Conservation (phyloP, 1,140 invertebrate genomes). For the Meteorus sp. region DNA sequence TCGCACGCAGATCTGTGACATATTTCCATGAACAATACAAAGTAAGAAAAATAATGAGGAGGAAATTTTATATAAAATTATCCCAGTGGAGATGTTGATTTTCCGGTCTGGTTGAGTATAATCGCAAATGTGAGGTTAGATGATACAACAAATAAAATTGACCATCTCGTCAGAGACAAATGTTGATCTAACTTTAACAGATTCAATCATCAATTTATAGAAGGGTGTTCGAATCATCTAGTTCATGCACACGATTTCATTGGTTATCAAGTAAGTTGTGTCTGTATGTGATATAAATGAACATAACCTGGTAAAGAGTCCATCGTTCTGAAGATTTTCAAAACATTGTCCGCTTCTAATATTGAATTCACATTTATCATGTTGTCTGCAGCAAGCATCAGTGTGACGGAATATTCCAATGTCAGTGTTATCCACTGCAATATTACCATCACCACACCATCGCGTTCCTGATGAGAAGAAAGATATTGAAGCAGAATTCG, state of each 20-base stretch:
- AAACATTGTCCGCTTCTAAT: background rate
- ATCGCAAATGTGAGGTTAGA: too few species aligned
- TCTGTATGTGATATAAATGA: background rate
- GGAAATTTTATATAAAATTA: too few species aligned
- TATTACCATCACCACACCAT: background rate
- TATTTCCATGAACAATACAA: background rate
- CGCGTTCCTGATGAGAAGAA: background rate
- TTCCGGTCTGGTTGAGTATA: too few species aligned
- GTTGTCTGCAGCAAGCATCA: constrained; percentile 8
- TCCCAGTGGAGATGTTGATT: too few species aligned
- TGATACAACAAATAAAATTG: too few species aligned
- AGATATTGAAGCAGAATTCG: too few species aligned
- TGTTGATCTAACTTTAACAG: too few species aligned
- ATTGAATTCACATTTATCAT: constrained; percentile 4
- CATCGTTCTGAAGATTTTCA: background rate
- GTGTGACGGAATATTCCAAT: background rate
- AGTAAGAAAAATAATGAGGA: background rate
- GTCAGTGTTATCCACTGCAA: background rate
- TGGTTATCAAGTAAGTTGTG: too few species aligned
- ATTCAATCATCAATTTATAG: too few species aligned
- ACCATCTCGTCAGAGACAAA: too few species aligned
- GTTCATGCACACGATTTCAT: too few species aligned
- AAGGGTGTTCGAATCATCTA: too few species aligned
- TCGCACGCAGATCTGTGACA: constrained; percentile 61
- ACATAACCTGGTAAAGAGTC: constrained; percentile 39